Conservation (phyloP, 2,888 invertebrate species). For the Hesperia comma region DNA sequence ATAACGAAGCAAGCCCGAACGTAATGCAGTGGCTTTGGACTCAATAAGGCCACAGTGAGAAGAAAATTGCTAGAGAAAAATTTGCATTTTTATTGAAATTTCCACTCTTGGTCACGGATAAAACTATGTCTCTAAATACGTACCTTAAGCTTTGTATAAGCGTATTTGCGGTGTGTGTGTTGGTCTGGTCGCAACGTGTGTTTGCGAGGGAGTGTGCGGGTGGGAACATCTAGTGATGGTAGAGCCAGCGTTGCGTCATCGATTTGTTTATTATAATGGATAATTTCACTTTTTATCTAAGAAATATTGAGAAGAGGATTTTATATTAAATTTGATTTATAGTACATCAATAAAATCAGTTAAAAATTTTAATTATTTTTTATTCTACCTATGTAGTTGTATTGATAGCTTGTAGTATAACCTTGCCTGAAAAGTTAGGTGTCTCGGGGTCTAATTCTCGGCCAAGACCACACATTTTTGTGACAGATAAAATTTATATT, state of each 20-base stretch:
- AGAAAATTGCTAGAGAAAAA: slow-evolving; percentile 76
- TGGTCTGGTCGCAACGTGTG: slow-evolving; percentile 43
- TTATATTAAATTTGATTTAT: no score
- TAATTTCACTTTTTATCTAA: background rate
- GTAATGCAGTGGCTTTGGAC: slow-evolving; percentile 66
- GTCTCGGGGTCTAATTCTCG: no score
- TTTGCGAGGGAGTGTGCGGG: slow-evolving; percentile 50
- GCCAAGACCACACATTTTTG: no score
- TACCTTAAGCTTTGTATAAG: slow-evolving; percentile 72
- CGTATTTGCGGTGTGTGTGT: slow-evolving; percentile 53
- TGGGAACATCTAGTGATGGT: slow-evolving; percentile 38
- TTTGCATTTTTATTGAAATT: slow-evolving; percentile 83
- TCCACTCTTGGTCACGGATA: slow-evolving; percentile 76
- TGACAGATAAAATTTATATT: no score
- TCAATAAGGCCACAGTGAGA: slow-evolving; percentile 71
- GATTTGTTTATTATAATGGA: background rate
- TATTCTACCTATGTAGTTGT: no score
- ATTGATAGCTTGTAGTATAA: no score
- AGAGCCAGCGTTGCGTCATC: background rate
- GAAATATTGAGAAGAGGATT: no score
- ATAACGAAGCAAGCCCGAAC: slow-evolving; percentile 61
- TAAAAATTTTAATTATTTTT: no score
- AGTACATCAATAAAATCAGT: no score
- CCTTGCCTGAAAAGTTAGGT: no score
- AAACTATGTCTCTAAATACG: slow-evolving; percentile 77